Evolutionary conservation across 2,113 vertebrate species (phyloP).

Genomic region (Brachypteracias leptosomus): DNA sequence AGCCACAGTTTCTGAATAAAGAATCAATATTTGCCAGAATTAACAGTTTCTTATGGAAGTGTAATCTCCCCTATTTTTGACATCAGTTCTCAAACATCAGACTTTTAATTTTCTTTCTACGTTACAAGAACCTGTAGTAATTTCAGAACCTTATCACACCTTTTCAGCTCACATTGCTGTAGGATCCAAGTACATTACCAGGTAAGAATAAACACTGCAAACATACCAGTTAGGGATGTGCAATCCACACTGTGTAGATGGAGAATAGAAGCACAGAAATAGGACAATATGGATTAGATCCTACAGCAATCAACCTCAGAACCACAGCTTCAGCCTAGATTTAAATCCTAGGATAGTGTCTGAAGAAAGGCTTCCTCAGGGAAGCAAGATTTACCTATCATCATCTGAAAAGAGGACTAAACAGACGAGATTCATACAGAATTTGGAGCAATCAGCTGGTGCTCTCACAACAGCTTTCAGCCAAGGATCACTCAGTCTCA

Average conservation of each 20-base stretch:
- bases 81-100: not conserved
- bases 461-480: not conserved
- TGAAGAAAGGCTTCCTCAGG: not conserved
- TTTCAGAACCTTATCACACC: not conserved
- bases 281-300: not conserved
- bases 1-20: not conserved
- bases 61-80: not conserved
- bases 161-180: not conserved
- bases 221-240: not conserved
- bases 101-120: not conserved
- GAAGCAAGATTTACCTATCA: not conserved
- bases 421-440: not conserved
- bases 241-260: not conserved
- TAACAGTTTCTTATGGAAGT: not conserved
- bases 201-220: not conserved
- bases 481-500: rapidly evolving
- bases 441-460: not conserved
- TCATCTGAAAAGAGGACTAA: not conserved
- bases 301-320: not conserved
- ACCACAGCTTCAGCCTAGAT: not conserved
- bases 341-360: not conserved
- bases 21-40: not conserved
- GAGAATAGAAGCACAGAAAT: not conserved
- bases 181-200: not conserved
- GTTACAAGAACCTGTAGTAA: not conserved